phyloP scores from a whole-genome alignment of 2,888 invertebrate species.

The Bellardia bayeri region DNA sequence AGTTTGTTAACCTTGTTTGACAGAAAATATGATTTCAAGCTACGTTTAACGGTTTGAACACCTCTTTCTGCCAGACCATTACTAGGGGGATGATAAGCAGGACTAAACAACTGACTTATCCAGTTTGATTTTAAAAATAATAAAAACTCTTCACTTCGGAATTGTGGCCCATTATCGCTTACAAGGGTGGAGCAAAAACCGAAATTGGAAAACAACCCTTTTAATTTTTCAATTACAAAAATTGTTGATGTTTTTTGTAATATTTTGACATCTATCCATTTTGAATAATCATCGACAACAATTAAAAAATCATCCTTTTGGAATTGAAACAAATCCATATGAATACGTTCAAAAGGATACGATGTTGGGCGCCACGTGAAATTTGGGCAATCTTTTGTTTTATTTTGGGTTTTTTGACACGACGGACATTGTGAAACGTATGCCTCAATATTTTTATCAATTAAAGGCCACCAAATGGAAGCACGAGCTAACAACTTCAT shows the following conservation, averaged over 20 bases:
- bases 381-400: slow-evolving; percentile 48
- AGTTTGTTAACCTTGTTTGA: slow-evolving; percentile 11
- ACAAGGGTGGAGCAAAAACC: slow-evolving; percentile 18
- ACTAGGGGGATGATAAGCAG: slow-evolving; percentile 51
- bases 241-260: slow-evolving; percentile 18
- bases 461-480: slow-evolving; percentile 22
- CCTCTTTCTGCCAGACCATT: slow-evolving; percentile 55
- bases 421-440: slow-evolving; percentile 11
- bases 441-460: slow-evolving; percentile 26
- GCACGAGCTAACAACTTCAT: slow-evolving; percentile 36
- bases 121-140: slow-evolving; percentile 35
- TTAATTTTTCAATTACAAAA: slow-evolving; percentile 33
- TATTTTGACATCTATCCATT: slow-evolving; percentile 35
- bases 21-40: slow-evolving; percentile 28
- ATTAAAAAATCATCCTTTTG: slow-evolving; percentile 46
- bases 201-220: slow-evolving; percentile 25
- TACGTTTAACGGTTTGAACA: slow-evolving; percentile 44
- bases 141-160: slow-evolving; percentile 10
- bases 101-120: slow-evolving; percentile 42
- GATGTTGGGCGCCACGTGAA: slow-evolving; percentile 30
- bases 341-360: slow-evolving; percentile 25
- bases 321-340: slow-evolving; percentile 32
- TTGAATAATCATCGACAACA: slow-evolving; percentile 39
- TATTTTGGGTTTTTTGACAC: slow-evolving; percentile 33
- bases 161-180: slow-evolving; percentile 1